Evolutionary conservation across 64 coral and sea anemone genomes (phyloP), one percentile per base, ranked within the genome.

Genomic region (Montipora capricornis): DNA sequence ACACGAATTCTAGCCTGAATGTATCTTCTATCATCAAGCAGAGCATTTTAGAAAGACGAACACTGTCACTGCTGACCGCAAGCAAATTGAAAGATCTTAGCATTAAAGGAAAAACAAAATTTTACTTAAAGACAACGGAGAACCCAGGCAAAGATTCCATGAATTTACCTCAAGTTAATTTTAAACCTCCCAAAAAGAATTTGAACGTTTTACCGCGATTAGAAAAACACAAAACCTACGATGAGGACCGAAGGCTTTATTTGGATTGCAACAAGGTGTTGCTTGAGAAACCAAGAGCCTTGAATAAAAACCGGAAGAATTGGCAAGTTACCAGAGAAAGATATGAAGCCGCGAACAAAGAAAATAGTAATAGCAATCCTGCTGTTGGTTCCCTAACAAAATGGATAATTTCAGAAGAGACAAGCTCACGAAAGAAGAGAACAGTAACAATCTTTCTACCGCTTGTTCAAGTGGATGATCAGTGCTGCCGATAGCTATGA

Each of bases 11-110:
- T 6, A 50, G 64, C 12, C 17, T 24, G 24, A 45, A 86, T 20
- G 82, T 73, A 8, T 49, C 66, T n/a, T 49, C 82, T 13, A 50
- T 86, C 24, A 49, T 86, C 15, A 66, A 73, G 19, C 45, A 73
- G 6, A 86, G 82, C 66, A 86, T 86, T 50, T 50, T 86, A 10
- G 64, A 86, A 71, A 86, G 82, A 73, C 45, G 66, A 71, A 71
- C 37, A 17, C 44, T 71, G 1, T 44, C 82, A 6, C 37, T 84
- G 20, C 7, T n/a, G 47, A 22, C 82, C 20, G 66, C 62, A 50
- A 73, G 64, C 47, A 86, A 71, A 24, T 20, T 70, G 19, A 70
- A 71, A 86, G 82, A 73, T 1, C 64, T 86, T 19, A 15, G 66
- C 12, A n/a, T 86, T 13, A n/a, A 49, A 50, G 66, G 82, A 4